Evolutionary conservation across 2,797 vertebrate genomes (phyloP), one percentile per base, ranked within the genome.

Genomic region (Adrianichthys oophorus): DNA sequence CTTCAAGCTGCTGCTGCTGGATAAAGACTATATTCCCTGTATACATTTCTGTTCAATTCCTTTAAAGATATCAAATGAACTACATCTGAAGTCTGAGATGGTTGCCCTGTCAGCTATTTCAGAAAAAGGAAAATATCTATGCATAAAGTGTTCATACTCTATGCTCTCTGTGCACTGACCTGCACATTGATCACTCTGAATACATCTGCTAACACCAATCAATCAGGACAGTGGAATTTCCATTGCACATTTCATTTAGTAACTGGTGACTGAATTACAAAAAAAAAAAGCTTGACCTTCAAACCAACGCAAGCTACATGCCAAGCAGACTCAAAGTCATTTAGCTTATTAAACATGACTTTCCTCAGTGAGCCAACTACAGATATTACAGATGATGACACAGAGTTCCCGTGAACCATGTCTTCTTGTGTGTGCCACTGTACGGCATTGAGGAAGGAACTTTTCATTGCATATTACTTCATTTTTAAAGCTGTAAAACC

Each of bases 201-300:
- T 70, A 57, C 65, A 68, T 74, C 63, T 59, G 76, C 48, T 55
- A 69, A 70, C 77, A 60, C 62, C 56, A 49, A 73, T 80, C 73
- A 70, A 85, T 86, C 45, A 46, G 16, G 26, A 59, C 65, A 86
- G 69, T 63, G 70, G 82, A 89, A 80, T 84, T 90, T 90, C 86
- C 89, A 74, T 82, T 77, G 51, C 62, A 53, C 46, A 29, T 65
- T 76, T 80, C 32, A 37, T 12, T 37, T 37, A 37, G 12, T 51
- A 55, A 82, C 78, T 54, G 18, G 37, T 14, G 14, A 7, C 1
- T n/a, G 59, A 16, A 3, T 37, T 4, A 24, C 19, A 63, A 44
- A 46, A 56, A 58, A 59, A 50, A 63, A 65, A 70, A 68, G 43
- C 14, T 12, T 46, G 81, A 85, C 85, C 81, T 89, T 80, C 74